Evolutionary conservation across 2,797 vertebrate genomes (phyloP), one percentile per base, ranked within the genome.

Genomic region (Hypotaenidia okinawae): DNA sequence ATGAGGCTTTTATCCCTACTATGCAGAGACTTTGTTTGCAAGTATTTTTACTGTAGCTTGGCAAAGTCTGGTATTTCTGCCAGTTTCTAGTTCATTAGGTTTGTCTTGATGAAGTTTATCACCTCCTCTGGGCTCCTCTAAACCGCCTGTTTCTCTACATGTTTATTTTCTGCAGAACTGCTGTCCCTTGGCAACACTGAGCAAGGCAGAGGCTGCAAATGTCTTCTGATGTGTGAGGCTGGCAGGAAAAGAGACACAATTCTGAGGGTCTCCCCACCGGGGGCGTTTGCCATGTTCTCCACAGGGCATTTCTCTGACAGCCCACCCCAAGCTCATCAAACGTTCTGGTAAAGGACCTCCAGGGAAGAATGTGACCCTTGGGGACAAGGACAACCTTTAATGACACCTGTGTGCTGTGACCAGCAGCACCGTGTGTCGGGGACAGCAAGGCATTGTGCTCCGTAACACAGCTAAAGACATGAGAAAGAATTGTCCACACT

Each of bases 31-130:
- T 22, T 49, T 39, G 84, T 81, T 90, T 52, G 61, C 3, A 72
- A 58, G 52, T 9, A 35, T 64, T 90, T 68, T 32, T 54, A 45
- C 47, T 18, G 79, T 21, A 54, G 30, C 61, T 39, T 13, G 82
- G 68, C 79, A 41, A 45, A 4, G 25, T 9, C 61, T 70, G 18
- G 24, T 47, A 28, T 77, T 66, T 25, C 66, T 54, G 78, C 69
- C 35, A 18, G 57, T 32, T 95, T 83, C 86, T 92, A 86, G 81
- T 76, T 93, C 92, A 67, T 92, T 76, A 81, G 81, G 17, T 57
- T 33, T 84, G 66, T 49, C 74, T 35, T 75, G 18, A 9, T 67
- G 62, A 75, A 55, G 57, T 28, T 55, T 61, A 28, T 33, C 41
- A 27, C 39, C 78, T 81, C 52, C 78, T 74, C 85, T 19, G 87